phyloP scores from a whole-genome alignment of 2,113 vertebrate genomes.

The Siniperca knerii region DNA sequence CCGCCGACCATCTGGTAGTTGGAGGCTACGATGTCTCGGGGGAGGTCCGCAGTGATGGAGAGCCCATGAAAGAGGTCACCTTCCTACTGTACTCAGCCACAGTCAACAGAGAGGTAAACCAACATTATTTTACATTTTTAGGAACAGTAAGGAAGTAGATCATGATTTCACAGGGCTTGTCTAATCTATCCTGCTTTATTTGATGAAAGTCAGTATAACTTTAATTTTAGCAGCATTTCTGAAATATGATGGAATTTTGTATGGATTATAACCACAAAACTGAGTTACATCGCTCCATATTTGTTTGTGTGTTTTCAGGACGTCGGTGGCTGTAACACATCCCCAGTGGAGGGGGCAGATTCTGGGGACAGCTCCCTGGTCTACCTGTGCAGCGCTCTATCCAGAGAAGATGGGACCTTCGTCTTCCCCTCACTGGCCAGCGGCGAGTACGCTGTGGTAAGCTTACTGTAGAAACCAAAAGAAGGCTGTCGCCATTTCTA shows the following conservation, averaged over 20 bases:
- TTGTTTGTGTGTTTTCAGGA: constrained; percentile 81
- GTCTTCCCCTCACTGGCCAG: constrained; percentile 92
- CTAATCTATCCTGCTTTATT: neutral
- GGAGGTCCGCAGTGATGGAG: constrained; percentile 95
- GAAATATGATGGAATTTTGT: neutral
- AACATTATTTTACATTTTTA: neutral
- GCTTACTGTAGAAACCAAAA: constrained; percentile 3
- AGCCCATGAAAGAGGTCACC: constrained; percentile 98
- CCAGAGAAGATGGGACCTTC: constrained; percentile 93
- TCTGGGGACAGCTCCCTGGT: constrained; percentile 84
- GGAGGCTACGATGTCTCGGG: constrained; percentile 96
- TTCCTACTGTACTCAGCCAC: constrained; percentile 95
- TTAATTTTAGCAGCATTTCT: neutral
- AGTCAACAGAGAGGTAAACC: constrained; percentile 88
- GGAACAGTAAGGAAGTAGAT: neutral
- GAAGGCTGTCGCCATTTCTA: neutral
- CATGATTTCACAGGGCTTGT: too few species aligned
- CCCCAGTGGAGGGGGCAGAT: constrained; percentile 90
- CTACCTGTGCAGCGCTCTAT: constrained; percentile 92
- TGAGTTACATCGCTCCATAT: neutral
- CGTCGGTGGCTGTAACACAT: constrained; percentile 88
- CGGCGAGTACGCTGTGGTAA: constrained; percentile 94
- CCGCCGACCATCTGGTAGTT: constrained; percentile 88
- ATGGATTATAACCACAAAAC: neutral
- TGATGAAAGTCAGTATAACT: neutral